Base-by-base conservation (phyloP, 2,797 vertebrate species). In the Danionella dracula region DNA sequence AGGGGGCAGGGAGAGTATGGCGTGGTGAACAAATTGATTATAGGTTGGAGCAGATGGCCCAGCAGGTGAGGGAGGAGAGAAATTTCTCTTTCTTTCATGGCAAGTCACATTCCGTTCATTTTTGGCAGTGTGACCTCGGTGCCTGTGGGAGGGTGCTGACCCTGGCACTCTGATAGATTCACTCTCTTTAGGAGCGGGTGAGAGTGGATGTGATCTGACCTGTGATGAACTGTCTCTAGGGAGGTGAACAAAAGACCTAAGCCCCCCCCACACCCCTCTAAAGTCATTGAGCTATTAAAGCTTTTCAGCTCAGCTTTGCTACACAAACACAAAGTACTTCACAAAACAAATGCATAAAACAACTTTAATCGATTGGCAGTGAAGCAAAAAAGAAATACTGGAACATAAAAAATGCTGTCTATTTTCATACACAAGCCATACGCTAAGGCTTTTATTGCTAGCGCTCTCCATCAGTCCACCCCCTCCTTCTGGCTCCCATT, bases 1-100 rank as follows among this genome's bases (percentile, higher is more conserved):
- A 71, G 60, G 67, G 48, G 54, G 69, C 34, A 35, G 54, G 68
- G 63, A 68, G 73, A 73, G 66, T 71, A 58, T 37, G 57, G 70
- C 78, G 81, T 82, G 84, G 85, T 77, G 87, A 88, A 89, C 87
- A 87, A 89, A 89, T 88, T 85, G 87, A 90, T 89, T 88, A 62
- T 75, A 79, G 84, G 84, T 83, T 82, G 64, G 77, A 82, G 82
- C 82, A 84, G 80, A 83, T 68, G 79, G 82, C 80, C 76, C 84
- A 85, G 86, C 84, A 89, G 87, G 85, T 88, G 87, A 77, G 80
- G 66, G 44, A 65, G 57, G 66, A 54, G 78, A 66, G 77, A 78
- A 79, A 74, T 78, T 63, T 66, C 68, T 60, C 54, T 71, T 65
- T 88, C 79, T 77, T 72, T 79, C 60, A 45, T 58, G 21, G 37